These are phyloP conservation scores for Aromia moschata DNA, from an alignment of 2,888 invertebrate species.

Conservation along the genomic window DNA sequence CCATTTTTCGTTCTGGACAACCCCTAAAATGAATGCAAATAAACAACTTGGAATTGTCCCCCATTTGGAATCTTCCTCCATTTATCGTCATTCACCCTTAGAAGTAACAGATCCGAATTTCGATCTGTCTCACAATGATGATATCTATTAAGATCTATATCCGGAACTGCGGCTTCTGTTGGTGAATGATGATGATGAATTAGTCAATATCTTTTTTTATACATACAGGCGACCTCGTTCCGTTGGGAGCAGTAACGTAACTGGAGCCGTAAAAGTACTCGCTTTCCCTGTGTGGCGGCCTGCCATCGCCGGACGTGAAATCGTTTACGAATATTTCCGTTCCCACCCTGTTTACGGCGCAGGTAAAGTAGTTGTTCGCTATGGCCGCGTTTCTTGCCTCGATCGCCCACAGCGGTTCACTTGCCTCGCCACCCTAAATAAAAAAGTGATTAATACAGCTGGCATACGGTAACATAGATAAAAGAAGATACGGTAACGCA, in stretches of 20 bases:
- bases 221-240: constrained; percentile 83
- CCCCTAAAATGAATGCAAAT: constrained; percentile 30
- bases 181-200: too few relatives aligned
- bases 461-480: too few relatives aligned
- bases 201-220: too few relatives aligned
- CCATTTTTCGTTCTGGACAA: constrained; percentile 64
- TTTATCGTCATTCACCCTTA: too few relatives aligned
- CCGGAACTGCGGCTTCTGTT: too few relatives aligned
- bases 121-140: too few relatives aligned
- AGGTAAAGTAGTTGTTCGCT: constrained; percentile 94
- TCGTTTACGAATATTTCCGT: constrained; percentile 82
- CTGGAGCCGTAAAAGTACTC: constrained; percentile 97
- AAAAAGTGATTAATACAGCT: too few relatives aligned
- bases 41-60: too few relatives aligned
- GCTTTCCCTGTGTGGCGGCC: constrained; percentile 77
- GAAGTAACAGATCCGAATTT: too few relatives aligned
- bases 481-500: too few relatives aligned
- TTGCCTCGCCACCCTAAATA: constrained; percentile 67
- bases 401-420: constrained; percentile 94
- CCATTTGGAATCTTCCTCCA: too few relatives aligned
- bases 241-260: constrained; percentile 94
- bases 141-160: too few relatives aligned
- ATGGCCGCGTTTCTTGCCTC: constrained; percentile 96
- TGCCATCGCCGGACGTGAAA: constrained; percentile 86
- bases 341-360: constrained; percentile 95